Base-by-base conservation (phyloP, 2,888 invertebrate species). In the Apomyelois bistriatella region DNA sequence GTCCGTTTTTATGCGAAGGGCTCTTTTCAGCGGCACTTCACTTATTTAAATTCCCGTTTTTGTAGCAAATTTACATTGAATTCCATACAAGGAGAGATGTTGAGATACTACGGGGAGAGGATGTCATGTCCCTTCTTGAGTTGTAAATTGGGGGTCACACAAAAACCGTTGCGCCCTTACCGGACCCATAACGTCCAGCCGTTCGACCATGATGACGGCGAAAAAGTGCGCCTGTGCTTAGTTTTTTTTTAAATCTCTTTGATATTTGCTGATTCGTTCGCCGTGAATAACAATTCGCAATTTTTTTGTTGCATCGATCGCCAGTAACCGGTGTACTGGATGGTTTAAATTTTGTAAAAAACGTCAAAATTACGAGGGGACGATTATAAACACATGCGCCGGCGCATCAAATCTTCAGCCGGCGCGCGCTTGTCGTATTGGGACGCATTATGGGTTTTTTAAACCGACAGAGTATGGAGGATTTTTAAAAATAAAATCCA, bases 321-420 rank as follows among this genome's bases (percentile, higher is more conserved):
- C 66, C 74, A 68, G 76, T 76, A 81, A 81, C 80, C 80, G 79
- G 81, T 82, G 84, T 79, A 85, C 76, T 81, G 73, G 72, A 79
- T 74, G 75, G 71, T 82, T 82, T 70, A 77, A 80, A 77, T 73
- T 84, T 86, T 77, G 65, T 69, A 71, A 79, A 86, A 87, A 87
- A 85, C 79, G 72, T 76, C 76, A 64, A 85, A 86, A 85, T 84
- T 80, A 78, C 79, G 82, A 85, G 90, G 90, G 89, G 89, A 86
- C 79, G 78, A 83, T 85, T 81, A 85, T 84, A 88, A 85, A 83
- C 90, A 89, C 85, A 88, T 89, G 89, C 89, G 88, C 86, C 79
- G 86, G 89, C 89, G 89, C 87, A 85, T 85, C 89, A 90, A 89
- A 89, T 89, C 83, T 83, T 88, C 89, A 90, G 89, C 88, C 88